Conservation (phyloP, 2,113 vertebrate species). For the Amphiprion percula region DNA sequence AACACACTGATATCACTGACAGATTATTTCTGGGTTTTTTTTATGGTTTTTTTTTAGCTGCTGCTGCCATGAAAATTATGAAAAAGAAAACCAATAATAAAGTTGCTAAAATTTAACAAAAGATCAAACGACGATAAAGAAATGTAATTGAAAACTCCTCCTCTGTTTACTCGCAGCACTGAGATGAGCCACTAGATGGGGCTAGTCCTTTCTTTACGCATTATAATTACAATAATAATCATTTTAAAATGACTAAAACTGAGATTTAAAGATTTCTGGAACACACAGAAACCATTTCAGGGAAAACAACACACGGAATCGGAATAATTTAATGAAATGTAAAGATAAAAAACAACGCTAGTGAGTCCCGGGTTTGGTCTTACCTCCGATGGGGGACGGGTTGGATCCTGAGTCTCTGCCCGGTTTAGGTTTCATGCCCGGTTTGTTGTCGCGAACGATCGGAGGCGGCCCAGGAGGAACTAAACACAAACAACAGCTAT, state of each 20-base stretch:
- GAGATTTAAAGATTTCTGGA: not conserved
- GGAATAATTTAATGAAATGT: not conserved
- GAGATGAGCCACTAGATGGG: not conserved
- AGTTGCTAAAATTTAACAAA: too few species aligned
- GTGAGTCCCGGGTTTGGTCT: not conserved
- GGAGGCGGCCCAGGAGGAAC: conserved; percentile 52
- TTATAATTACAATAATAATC: too few species aligned
- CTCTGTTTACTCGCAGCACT: not conserved
- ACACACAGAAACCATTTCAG: not conserved
- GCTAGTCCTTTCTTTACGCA: too few species aligned
- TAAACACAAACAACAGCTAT: conserved; percentile 35
- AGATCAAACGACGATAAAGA: too few species aligned
- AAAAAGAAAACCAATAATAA: too few species aligned
- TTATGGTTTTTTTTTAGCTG: too few species aligned
- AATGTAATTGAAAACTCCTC: too few species aligned
- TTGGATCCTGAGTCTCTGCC: conserved; percentile 46
- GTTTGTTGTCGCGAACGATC: conserved; percentile 64
- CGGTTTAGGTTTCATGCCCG: conserved; percentile 58
- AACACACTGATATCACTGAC: too few species aligned
- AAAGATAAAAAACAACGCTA: not conserved
- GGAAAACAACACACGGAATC: not conserved
- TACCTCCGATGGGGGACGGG: conserved; percentile 59
- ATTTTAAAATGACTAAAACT: not conserved
- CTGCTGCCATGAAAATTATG: too few species aligned
- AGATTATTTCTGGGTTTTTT: too few species aligned